These are phyloP conservation scores for Oscheius myriophilus DNA, from an alignment of 2,888 invertebrate genomes.

Conservation along the genomic window DNA sequence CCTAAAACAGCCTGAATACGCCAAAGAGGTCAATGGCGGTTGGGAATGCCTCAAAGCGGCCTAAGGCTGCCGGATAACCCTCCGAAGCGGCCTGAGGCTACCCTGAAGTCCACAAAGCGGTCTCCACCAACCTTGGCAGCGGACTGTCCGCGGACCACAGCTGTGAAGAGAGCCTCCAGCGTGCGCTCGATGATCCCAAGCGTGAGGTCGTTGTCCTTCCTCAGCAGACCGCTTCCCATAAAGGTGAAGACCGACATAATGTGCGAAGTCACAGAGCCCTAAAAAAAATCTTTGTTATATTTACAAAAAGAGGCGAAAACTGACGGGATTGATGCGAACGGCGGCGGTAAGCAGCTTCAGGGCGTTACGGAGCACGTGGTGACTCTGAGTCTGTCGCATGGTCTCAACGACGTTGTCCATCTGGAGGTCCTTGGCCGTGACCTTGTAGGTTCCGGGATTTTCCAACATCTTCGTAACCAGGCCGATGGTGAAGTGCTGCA, in stretches of 20 bases:
- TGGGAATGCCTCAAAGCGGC: too few species aligned
- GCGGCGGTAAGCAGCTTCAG: conserved; percentile 84
- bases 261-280: conserved; percentile 84
- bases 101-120: too few species aligned
- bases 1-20: too few species aligned
- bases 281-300: conserved; percentile 16
- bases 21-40: too few species aligned
- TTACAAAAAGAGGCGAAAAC: neutral
- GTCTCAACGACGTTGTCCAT: conserved; percentile 87
- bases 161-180: conserved; percentile 58
- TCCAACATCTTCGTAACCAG: conserved; percentile 76
- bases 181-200: conserved; percentile 63
- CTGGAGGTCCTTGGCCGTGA: conserved; percentile 65
- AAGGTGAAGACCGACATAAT: conserved; percentile 97
- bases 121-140: conserved; percentile 6
- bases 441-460: conserved; percentile 40
- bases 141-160: conserved; percentile 36
- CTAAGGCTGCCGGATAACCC: too few species aligned
- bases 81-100: too few species aligned
- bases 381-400: conserved; percentile 88
- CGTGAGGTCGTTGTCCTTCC: conserved; percentile 66
- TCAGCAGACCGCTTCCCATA: conserved; percentile 89
- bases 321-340: conserved; percentile 80
- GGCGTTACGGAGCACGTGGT: conserved; percentile 94
- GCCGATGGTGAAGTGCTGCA: conserved; percentile 81